phyloP scores from a whole-genome alignment of 2,888 invertebrate species.

The Sphinx pinastri region DNA sequence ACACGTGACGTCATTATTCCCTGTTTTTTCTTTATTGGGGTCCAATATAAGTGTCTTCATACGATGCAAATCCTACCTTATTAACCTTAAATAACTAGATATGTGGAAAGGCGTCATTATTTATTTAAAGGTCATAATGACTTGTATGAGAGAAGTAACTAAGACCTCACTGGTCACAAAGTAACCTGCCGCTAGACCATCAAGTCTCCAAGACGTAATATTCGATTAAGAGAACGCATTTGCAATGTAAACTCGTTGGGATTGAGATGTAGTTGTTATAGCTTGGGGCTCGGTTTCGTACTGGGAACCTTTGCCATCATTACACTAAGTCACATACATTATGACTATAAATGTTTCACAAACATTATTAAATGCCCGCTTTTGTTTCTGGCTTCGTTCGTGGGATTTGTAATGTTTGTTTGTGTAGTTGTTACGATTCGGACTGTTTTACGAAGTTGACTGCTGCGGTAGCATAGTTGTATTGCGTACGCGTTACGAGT shows the following conservation, averaged over 20 bases:
- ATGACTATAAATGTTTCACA: slow-evolving; percentile 30
- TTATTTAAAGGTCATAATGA: too few relatives aligned
- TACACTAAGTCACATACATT: slow-evolving; percentile 32
- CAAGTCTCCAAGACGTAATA: neutral
- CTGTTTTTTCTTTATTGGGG: slow-evolving; percentile 3
- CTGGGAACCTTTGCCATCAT: slow-evolving; percentile 34
- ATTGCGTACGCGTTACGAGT: too few relatives aligned
- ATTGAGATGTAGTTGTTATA: slow-evolving; percentile 16
- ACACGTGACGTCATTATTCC: neutral
- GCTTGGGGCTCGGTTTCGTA: slow-evolving; percentile 24
- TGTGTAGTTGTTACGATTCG: too few relatives aligned
- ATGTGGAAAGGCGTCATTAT: too few relatives aligned
- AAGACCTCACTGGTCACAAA: too few relatives aligned
- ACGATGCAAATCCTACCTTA: too few relatives aligned
- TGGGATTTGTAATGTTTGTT: too few relatives aligned
- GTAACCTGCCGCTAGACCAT: neutral
- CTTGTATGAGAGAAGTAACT: neutral
- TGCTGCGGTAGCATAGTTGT: too few relatives aligned
- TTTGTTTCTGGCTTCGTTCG: neutral
- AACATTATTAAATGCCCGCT: slow-evolving; percentile 32
- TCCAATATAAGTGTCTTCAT: too few relatives aligned
- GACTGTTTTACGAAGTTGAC: too few relatives aligned
- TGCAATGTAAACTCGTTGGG: slow-evolving; percentile 6
- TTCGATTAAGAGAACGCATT: neutral
- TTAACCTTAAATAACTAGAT: too few relatives aligned